Base-by-base conservation (phyloP, 1,140 invertebrate genomes). In the Temnothorax curvispinosus region DNA sequence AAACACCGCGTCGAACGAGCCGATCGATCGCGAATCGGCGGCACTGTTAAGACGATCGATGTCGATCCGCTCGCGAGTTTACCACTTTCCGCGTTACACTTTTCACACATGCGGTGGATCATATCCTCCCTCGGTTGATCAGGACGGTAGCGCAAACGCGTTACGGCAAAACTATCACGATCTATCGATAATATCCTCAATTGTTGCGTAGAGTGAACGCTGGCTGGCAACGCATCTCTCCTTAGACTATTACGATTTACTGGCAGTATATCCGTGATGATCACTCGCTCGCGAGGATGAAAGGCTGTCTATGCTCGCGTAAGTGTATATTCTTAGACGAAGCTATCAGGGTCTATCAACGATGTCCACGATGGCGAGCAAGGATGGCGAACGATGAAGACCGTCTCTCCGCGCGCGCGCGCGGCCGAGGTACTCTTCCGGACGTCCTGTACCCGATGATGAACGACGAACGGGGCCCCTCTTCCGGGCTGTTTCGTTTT, bases 401-500 rank as follows among this genome's bases (percentile, higher is more conserved):
- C 2, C 52, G 67, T 21, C 11, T 56, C 54, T 82, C 54, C 21
- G 47, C 15, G 21, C 35, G 21, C 35, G 21, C 47, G 38, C 58
- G 41, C 11, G 6, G 38, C 76, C 27, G 52, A 82, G 52, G 21
- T 21, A 47, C 65, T 74, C n/a, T 60, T 84, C 80, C 80, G 80
- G 80, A 84, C 11, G 80, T 84, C 80, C 80, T 75, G 44, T 15
- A 35, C 32, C 27, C 69, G 54, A 60, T 84, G 80, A 84, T 75
- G 41, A 75, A 84, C 80, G 69, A 75, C 54, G 54, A 47, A 18
- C 35, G n/a, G n/a, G 38, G n/a, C 41, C 21, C 18, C 27, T 74
- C 69, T 84, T 84, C 80, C 80, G 80, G 80, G 67, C 69, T 62
- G 78, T 38, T 74, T 74, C 52, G 80, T 75, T 84, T 75, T 74